These are phyloP conservation scores for Leucozona laternaria DNA, from an alignment of 2,888 invertebrate species.

Conservation along the genomic window DNA sequence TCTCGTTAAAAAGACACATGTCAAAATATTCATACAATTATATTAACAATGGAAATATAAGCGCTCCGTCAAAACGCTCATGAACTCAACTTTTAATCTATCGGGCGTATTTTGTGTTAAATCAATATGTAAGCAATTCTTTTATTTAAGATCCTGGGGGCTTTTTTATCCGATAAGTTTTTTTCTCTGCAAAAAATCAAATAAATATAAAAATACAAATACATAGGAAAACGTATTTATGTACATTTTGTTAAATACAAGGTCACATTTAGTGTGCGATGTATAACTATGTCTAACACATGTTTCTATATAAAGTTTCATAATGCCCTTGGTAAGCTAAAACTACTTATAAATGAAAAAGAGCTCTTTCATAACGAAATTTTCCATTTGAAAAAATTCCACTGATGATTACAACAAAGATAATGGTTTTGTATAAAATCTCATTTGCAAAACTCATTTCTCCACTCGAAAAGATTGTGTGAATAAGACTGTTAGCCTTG, in stretches of 20 bases:
- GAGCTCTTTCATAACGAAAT: conserved; percentile 6
- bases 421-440: conserved; percentile 20
- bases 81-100: too few relatives aligned
- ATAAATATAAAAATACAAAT: not conserved
- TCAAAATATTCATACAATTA: too few relatives aligned
- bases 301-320: not conserved
- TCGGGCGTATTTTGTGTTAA: too few relatives aligned
- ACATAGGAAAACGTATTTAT: not conserved
- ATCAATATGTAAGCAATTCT: too few relatives aligned
- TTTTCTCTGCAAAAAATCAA: not conserved
- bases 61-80: too few relatives aligned
- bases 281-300: not conserved
- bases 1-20: too few relatives aligned
- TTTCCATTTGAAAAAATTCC: conserved; percentile 9
- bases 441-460: not conserved
- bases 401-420: conserved; percentile 3
- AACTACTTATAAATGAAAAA: not conserved
- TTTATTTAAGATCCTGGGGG: too few relatives aligned
- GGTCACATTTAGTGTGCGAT: not conserved
- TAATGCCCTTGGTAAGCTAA: conserved; percentile 2
- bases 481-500: conserved; percentile 5
- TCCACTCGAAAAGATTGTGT: not conserved
- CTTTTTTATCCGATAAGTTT: too few relatives aligned
- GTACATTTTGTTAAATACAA: not conserved
- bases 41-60: too few relatives aligned